A percentile compares a stretch with the other conserved stretches of the same genome.
phyloP scores from a whole-genome alignment of 2,888 invertebrate species.

The Heliconius cydno region DNA sequence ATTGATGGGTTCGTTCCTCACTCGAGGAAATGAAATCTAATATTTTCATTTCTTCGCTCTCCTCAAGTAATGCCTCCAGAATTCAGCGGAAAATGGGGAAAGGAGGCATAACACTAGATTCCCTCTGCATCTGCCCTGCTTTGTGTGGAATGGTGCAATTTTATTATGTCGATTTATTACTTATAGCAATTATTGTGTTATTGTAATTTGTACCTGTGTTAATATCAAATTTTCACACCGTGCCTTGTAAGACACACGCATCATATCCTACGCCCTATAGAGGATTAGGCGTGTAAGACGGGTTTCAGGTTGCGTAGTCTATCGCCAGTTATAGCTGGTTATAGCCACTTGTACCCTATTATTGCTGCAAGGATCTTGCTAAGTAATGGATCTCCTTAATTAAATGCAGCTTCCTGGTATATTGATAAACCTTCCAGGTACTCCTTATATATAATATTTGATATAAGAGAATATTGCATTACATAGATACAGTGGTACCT shows the following conservation, averaged over 20 bases:
- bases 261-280: background rate
- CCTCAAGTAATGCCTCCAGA: too few relatives aligned
- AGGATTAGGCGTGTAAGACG: slow-evolving; percentile 21
- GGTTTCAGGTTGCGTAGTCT: slow-evolving; percentile 1
- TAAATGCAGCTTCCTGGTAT: background rate
- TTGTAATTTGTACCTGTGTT: background rate
- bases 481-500: background rate
- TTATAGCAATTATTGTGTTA: background rate
- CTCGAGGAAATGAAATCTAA: too few relatives aligned
- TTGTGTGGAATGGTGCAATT: too few relatives aligned
- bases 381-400: slow-evolving; percentile 21
- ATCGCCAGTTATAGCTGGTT: slow-evolving; percentile 11
- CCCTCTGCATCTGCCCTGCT: too few relatives aligned
- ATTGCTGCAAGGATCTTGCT: slow-evolving; percentile 23
- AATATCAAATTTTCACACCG: background rate
- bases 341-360: slow-evolving; percentile 27
- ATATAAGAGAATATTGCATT: background rate
- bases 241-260: background rate
- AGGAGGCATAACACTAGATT: too few relatives aligned
- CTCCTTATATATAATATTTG: background rate
- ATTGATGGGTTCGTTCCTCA: too few relatives aligned
- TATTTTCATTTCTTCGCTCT: too few relatives aligned
- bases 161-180: background rate
- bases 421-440: background rate
- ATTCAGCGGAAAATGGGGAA: too few relatives aligned